phyloP scores from a whole-genome alignment of 2,888 invertebrate genomes.

The Philaethria dido region DNA sequence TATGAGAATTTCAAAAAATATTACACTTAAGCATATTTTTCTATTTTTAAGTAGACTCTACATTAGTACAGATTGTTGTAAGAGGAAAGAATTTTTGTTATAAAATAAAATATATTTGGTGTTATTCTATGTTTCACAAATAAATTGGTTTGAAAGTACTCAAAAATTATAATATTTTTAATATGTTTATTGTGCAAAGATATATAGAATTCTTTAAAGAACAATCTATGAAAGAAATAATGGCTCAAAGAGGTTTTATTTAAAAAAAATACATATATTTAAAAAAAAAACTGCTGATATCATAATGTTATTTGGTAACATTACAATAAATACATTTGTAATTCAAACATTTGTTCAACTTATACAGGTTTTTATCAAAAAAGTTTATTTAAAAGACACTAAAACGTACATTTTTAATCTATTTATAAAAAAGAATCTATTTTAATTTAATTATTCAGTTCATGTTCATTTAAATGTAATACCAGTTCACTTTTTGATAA shows the following conservation, averaged over 20 bases:
- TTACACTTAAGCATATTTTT: too few relatives aligned
- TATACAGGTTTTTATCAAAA: conserved; percentile 6
- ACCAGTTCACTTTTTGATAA: conserved; percentile 14
- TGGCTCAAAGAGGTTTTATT: neutral
- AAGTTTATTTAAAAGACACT: neutral
- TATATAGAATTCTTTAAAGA: neutral
- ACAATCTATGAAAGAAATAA: neutral
- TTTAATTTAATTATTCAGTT: conserved; percentile 22
- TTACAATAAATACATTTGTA: conserved; percentile 11
- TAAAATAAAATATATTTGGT: too few relatives aligned
- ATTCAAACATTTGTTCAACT: neutral
- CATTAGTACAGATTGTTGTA: too few relatives aligned
- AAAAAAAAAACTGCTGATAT: neutral
- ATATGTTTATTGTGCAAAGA: neutral
- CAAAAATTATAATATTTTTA: too few relatives aligned
- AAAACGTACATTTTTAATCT: conserved; percentile 15
- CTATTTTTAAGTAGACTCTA: too few relatives aligned
- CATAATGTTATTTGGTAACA: neutral
- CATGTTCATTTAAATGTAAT: conserved; percentile 20
- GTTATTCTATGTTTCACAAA: too few relatives aligned
- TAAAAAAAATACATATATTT: too few relatives aligned
- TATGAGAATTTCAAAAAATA: too few relatives aligned
- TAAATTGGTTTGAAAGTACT: neutral
- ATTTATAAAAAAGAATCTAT: neutral
- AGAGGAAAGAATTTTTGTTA: too few relatives aligned